Percentiles rank a stretch among this genome's conserved stretches.
Conservation (phyloP, 53 echinoderm and acorn worm species). For the Temnopleurus reevesii region DNA sequence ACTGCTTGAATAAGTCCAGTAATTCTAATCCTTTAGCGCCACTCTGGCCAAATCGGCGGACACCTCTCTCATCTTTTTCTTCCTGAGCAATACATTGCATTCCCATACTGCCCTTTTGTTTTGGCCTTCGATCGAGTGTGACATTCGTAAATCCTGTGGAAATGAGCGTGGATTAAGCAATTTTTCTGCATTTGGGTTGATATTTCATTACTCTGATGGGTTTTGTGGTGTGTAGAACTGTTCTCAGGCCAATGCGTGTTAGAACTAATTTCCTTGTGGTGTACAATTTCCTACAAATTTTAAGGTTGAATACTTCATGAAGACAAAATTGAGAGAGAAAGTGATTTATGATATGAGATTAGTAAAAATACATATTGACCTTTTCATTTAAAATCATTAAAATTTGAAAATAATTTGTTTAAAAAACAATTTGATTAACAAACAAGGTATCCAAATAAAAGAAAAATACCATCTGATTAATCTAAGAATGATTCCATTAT, state of each 20-base stretch:
- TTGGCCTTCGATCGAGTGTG: background rate
- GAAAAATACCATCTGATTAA: too few relatives aligned
- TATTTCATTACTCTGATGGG: background rate
- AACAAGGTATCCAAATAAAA: too few relatives aligned
- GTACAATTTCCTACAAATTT: slow-evolving; percentile 10
- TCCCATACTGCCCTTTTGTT: background rate
- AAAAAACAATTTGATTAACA: too few relatives aligned
- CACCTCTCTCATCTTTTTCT: background rate
- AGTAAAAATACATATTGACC: background rate
- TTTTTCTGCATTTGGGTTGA: background rate
- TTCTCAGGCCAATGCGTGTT: background rate
- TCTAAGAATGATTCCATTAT: too few relatives aligned
- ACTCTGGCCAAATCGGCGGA: background rate
- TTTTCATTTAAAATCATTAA: too few relatives aligned
- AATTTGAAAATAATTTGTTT: too few relatives aligned
- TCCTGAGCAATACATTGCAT: slow-evolving; percentile 10
- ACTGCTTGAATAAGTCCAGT: background rate
- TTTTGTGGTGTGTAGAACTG: background rate
- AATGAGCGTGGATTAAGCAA: slow-evolving; percentile 7
- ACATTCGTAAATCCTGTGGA: slow-evolving; percentile 21
- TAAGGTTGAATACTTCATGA: background rate
- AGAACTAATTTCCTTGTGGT: background rate
- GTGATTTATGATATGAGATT: background rate
- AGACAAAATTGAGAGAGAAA: background rate
- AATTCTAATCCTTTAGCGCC: background rate